phyloP scores from a whole-genome alignment of 2,113 vertebrate species.

The Clarias batrachus region DNA sequence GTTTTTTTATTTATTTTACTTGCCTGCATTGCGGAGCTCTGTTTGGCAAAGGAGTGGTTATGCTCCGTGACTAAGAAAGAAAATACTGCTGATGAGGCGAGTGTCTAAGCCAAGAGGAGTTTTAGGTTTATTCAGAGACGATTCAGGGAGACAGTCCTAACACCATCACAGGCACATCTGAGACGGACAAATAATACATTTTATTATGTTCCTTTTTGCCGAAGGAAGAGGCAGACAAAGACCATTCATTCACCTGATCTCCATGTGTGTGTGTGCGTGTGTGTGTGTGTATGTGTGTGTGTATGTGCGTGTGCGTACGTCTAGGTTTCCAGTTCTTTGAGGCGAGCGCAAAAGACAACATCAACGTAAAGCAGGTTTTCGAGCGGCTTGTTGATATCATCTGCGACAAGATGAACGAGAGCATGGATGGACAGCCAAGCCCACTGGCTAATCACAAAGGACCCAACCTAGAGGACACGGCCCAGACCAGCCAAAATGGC shows the following conservation, averaged over 20 bases:
- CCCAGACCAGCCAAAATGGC: conserved; percentile 62
- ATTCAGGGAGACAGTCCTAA: neutral
- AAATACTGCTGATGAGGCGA: conserved; percentile 26
- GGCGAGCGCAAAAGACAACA: conserved; percentile 86
- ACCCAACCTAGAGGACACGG: conserved; percentile 66
- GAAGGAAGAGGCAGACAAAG: neutral
- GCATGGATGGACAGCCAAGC: conserved; percentile 70
- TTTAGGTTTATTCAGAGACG: neutral
- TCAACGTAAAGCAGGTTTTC: conserved; percentile 89
- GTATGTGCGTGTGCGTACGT: neutral
- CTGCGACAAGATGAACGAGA: conserved; percentile 88
- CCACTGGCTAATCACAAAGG: conserved; percentile 64
- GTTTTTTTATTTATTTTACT: neutral
- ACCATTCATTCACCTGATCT: neutral
- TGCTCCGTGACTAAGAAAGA: conserved; percentile 23
- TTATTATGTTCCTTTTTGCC: neutral
- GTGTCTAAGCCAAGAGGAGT: conserved; percentile 26
- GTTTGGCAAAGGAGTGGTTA: conserved; percentile 31
- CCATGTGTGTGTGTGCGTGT: neutral
- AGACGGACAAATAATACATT: neutral
- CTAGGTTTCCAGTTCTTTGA: conserved; percentile 88
- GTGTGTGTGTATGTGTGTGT: neutral
- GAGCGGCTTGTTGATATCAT: conserved; percentile 85
- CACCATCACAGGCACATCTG: neutral
- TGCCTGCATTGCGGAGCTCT: conserved; percentile 19